Conservation (phyloP, 1,140 invertebrate species). For the Brachionus koreanus region DNA sequence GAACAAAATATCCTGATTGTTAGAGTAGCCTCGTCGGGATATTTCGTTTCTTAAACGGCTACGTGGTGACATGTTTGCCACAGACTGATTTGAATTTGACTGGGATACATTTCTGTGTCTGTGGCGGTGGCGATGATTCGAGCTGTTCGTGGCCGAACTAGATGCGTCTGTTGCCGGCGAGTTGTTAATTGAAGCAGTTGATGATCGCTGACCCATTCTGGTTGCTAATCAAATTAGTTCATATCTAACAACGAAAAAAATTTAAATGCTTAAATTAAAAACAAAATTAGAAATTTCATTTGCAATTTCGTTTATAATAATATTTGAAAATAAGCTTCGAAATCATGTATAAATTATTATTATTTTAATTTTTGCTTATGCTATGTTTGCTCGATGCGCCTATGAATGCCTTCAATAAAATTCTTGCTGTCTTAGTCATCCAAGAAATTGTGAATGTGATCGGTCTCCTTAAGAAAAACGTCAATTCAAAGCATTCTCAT, state of each 20-base stretch:
- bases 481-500: neutral
- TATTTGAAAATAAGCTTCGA: slow-evolving; percentile 13
- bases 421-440: neutral
- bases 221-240: neutral
- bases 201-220: slow-evolving; percentile 32
- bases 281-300: neutral
- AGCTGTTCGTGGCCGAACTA: neutral
- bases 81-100: neutral
- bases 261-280: neutral
- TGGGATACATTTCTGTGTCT: slow-evolving; percentile 15
- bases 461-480: neutral
- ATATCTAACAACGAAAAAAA: neutral
- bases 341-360: slow-evolving; percentile 7
- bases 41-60: slow-evolving; percentile 15
- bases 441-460: neutral
- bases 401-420: neutral
- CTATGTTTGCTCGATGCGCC: neutral
- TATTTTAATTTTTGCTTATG: neutral
- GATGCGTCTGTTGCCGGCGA: neutral
- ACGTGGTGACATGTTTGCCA: neutral
- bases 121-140: neutral
- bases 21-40: neutral
- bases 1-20: neutral
- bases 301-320: slow-evolving; percentile 38
- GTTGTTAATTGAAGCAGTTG: slow-evolving; percentile 13